phyloP scores from a whole-genome alignment of 2,888 invertebrate species.

The Drosophila acutilabella region DNA sequence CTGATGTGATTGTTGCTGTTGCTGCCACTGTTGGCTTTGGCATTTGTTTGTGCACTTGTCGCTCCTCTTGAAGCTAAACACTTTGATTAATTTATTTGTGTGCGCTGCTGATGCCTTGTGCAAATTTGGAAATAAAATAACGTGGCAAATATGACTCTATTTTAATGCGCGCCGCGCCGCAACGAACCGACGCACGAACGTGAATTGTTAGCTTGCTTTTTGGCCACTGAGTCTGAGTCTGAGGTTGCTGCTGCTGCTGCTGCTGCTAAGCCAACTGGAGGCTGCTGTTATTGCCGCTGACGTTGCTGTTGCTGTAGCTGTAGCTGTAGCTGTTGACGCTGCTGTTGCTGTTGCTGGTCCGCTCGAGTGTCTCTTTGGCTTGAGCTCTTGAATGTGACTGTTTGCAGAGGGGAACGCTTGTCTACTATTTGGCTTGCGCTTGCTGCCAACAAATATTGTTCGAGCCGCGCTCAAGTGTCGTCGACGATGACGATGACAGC shows the following conservation, averaged over 20 bases:
- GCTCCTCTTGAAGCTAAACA: conserved; percentile 64
- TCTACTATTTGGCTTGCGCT: conserved; percentile 86
- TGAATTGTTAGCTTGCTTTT: conserved; percentile 76
- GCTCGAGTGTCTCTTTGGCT: conserved; percentile 85
- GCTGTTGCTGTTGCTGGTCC: conserved; percentile 77
- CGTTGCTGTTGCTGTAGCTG: conserved; percentile 24
- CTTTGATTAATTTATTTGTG: conserved; percentile 74
- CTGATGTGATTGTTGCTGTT: conserved; percentile 25
- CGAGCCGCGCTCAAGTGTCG: conserved; percentile 85
- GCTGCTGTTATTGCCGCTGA: conserved; percentile 25
- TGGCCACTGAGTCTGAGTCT: conserved; percentile 73
- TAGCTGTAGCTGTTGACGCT: conserved; percentile 44
- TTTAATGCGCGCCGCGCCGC: conserved; percentile 72
- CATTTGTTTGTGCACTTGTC: conserved; percentile 74
- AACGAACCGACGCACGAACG: conserved; percentile 81
- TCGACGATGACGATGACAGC: conserved; percentile 50
- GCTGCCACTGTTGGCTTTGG: conserved; percentile 40
- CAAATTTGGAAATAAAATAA: conserved; percentile 76
- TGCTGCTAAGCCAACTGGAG: conserved; percentile 49
- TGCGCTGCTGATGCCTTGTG: conserved; percentile 62
- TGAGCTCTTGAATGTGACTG: conserved; percentile 86
- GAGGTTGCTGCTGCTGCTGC: conserved; percentile 43
- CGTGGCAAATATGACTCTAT: conserved; percentile 74
- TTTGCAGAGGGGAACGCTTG: conserved; percentile 86
- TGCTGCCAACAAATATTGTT: conserved; percentile 85